These are phyloP conservation scores for Parauchenoglanis punctatus DNA, from an alignment of 2,797 vertebrate genomes.

Conservation along the genomic window DNA sequence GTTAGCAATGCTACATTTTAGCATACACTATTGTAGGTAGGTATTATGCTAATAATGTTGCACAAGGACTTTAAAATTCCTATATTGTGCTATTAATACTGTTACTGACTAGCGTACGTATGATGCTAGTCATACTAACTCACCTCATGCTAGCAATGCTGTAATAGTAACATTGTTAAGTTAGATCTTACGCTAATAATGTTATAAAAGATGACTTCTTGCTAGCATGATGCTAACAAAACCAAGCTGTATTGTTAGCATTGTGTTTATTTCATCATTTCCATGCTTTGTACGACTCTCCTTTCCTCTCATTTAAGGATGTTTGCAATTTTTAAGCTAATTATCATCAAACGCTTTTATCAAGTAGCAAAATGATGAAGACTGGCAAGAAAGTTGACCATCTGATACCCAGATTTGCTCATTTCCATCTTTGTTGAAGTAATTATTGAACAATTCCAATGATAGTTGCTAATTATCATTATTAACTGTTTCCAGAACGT, in stretches of 20 bases:
- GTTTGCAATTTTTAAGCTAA: constrained; percentile 3
- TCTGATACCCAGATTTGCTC: constrained; percentile 13
- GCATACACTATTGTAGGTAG: background rate
- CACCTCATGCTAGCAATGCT: background rate
- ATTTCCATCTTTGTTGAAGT: background rate
- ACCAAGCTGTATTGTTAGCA: background rate
- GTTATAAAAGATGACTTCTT: background rate
- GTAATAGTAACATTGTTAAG: background rate
- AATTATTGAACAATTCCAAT: background rate
- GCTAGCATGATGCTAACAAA: background rate
- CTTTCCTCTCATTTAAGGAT: background rate
- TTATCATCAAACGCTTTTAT: background rate
- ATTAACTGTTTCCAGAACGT: background rate
- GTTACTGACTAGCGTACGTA: background rate
- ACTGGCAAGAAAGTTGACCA: background rate
- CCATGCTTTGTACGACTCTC: too few species aligned
- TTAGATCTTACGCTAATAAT: too few species aligned
- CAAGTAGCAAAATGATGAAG: too few species aligned
- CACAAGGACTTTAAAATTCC: background rate
- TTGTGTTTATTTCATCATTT: background rate
- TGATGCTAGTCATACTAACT: background rate
- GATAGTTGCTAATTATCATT: background rate
- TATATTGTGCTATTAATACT: background rate
- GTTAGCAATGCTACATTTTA: background rate
- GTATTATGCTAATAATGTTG: background rate